Percentiles rank a stretch among this genome's conserved stretches.
These are phyloP conservation scores for Bombylius major DNA, from an alignment of 2,888 invertebrate genomes.

Conservation along the genomic window DNA sequence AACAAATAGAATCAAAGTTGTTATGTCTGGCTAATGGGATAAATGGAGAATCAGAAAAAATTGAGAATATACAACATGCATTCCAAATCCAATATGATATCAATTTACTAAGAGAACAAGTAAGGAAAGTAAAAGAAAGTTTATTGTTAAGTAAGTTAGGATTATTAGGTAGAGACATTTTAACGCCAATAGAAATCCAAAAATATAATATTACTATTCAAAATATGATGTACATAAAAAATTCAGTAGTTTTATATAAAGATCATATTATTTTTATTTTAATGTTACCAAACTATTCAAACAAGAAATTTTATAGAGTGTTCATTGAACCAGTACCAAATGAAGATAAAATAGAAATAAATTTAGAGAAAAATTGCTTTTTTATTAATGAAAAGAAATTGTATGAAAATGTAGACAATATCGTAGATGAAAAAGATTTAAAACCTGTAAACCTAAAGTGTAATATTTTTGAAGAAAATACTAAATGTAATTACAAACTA, in stretches of 20 bases:
- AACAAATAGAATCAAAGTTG: not conserved
- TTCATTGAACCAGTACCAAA: too few relatives aligned
- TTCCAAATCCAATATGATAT: not conserved
- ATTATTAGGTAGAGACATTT: conserved; percentile 3
- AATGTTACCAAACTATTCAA: not conserved
- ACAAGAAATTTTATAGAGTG: too few relatives aligned
- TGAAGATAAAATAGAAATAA: too few relatives aligned
- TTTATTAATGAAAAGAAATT: not conserved
- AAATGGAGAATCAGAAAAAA: not conserved
- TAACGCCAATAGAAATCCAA: conserved; percentile 5
- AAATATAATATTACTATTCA: not conserved
- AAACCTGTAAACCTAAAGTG: too few relatives aligned
- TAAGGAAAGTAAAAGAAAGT: conserved; percentile 5
- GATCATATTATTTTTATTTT: conserved; percentile 4
- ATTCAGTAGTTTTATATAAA: conserved; percentile 2
- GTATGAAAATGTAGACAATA: not conserved
- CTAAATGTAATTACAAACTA: not conserved
- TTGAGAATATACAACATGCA: not conserved
- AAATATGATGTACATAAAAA: not conserved
- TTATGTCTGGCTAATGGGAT: not conserved
- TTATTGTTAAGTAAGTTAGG: conserved; percentile 9
- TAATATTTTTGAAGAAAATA: not conserved
- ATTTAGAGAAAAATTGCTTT: too few relatives aligned
- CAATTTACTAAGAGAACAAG: conserved; percentile 1
- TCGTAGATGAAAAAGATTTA: not conserved